Evolutionary conservation across 2,113 vertebrate species (phyloP).

Genomic region (Hydrolagus affinis): DNA sequence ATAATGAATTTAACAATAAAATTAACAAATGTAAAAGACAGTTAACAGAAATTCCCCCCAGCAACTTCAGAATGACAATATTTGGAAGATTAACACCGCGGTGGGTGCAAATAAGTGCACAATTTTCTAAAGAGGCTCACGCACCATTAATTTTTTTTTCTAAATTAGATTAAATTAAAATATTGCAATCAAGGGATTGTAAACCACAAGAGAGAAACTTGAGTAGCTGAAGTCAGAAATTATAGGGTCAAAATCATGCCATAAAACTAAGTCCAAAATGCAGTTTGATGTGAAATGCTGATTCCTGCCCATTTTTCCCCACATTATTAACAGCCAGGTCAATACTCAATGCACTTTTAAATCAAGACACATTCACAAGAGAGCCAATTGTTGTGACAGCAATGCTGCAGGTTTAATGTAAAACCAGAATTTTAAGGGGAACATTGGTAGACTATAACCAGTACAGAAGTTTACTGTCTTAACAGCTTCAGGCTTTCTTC

Average conservation of each 20-base stretch:
- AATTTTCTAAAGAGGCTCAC: not conserved
- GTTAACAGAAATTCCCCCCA: not conserved
- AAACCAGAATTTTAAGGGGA: not conserved
- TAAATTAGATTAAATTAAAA: not conserved
- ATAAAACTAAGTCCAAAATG: not conserved
- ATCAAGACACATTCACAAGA: not conserved
- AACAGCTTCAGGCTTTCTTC: not conserved
- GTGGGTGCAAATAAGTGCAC: not conserved
- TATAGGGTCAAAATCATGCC: not conserved
- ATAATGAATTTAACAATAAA: not conserved
- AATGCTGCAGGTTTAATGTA: not conserved
- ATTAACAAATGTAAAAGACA: not conserved
- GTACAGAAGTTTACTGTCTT: not conserved
- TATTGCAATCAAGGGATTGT: not conserved
- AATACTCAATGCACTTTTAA: not conserved
- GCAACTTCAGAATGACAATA: not conserved
- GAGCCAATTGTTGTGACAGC: not conserved
- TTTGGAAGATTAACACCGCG: not conserved
- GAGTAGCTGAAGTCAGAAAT: not conserved
- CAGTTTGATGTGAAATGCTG: no score
- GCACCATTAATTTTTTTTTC: not conserved
- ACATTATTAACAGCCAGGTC: no score
- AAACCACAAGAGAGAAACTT: not conserved
- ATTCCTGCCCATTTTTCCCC: no score
- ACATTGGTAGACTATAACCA: not conserved